These are phyloP conservation scores for Egretta garzetta DNA, from an alignment of 2,113 vertebrate genomes.

Conservation along the genomic window DNA sequence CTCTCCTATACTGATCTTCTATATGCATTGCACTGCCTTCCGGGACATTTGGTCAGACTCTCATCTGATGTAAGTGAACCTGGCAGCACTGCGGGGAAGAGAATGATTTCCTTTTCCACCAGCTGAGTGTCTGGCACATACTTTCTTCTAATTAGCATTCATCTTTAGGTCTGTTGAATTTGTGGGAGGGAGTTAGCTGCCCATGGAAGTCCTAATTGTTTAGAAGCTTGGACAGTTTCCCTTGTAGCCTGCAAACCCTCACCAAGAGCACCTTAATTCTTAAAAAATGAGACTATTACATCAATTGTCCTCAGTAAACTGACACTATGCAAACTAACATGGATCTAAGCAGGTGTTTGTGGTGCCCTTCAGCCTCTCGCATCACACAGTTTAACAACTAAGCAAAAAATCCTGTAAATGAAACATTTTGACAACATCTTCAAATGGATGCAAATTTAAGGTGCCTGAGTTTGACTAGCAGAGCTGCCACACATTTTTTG, in stretches of 20 bases:
- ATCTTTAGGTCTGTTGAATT: constrained; percentile 7
- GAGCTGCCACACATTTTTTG: neutral
- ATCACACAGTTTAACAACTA: neutral
- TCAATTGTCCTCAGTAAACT: neutral
- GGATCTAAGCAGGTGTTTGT: neutral
- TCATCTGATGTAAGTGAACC: neutral
- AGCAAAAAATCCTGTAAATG: neutral
- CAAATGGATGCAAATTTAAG: neutral
- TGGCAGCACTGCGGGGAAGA: constrained; percentile 22
- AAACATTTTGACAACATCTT: neutral
- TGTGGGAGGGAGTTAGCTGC: neutral
- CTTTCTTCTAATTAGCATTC: constrained; percentile 35
- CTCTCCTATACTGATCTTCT: neutral
- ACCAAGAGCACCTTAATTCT: neutral
- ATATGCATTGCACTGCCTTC: neutral
- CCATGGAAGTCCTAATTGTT: neutral
- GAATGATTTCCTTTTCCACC: constrained; percentile 6
- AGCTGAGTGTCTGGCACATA: constrained; percentile 22
- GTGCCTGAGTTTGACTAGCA: neutral
- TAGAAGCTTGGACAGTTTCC: neutral
- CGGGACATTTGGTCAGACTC: neutral
- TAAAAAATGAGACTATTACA: neutral
- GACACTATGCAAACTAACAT: neutral
- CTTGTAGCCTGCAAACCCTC: neutral
- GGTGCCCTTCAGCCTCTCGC: neutral